phyloP scores from a whole-genome alignment of 2,888 invertebrate species.

The Acanthopleura granulata region DNA sequence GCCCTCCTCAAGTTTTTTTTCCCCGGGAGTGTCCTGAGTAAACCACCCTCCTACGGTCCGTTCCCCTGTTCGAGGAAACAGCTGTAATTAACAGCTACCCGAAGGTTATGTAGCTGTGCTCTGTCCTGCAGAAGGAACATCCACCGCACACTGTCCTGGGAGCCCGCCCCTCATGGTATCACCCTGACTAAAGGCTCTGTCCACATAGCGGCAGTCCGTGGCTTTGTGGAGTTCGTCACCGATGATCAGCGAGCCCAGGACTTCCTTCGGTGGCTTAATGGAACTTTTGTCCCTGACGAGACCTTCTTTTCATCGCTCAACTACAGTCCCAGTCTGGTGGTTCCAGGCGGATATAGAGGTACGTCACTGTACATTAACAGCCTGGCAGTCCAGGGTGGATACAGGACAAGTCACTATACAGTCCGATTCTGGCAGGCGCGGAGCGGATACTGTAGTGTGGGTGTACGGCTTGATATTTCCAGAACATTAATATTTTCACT shows the following conservation, averaged over 20 bases:
- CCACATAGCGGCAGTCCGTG: slow-evolving; percentile 15
- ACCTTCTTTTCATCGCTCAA: slow-evolving; percentile 21
- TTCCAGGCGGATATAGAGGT: slow-evolving; percentile 13
- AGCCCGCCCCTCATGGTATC: slow-evolving; percentile 19
- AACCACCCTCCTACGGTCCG: too few relatives aligned
- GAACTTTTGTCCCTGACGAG: slow-evolving; percentile 18
- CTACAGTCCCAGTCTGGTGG: slow-evolving; percentile 2
- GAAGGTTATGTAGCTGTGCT: too few relatives aligned
- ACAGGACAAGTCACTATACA: too few relatives aligned
- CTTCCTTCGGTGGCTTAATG: slow-evolving; percentile 11
- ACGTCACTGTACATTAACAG: not conserved
- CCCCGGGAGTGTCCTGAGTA: too few relatives aligned
- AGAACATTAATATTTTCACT: too few relatives aligned
- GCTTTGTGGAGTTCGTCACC: slow-evolving; percentile 11
- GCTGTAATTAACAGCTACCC: too few relatives aligned
- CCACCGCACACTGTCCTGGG: not conserved
- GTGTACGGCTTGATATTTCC: too few relatives aligned
- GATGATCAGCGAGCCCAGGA: not conserved
- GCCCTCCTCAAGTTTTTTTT: too few relatives aligned
- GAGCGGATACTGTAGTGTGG: too few relatives aligned
- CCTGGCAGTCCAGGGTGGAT: too few relatives aligned
- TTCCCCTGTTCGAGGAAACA: too few relatives aligned
- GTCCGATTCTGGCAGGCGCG: too few relatives aligned
- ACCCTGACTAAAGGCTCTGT: slow-evolving; percentile 10
- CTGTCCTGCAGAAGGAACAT: slow-evolving; percentile 9